Evolutionary conservation across 2,888 invertebrate species (phyloP).

Genomic region (Seira musarum): DNA sequence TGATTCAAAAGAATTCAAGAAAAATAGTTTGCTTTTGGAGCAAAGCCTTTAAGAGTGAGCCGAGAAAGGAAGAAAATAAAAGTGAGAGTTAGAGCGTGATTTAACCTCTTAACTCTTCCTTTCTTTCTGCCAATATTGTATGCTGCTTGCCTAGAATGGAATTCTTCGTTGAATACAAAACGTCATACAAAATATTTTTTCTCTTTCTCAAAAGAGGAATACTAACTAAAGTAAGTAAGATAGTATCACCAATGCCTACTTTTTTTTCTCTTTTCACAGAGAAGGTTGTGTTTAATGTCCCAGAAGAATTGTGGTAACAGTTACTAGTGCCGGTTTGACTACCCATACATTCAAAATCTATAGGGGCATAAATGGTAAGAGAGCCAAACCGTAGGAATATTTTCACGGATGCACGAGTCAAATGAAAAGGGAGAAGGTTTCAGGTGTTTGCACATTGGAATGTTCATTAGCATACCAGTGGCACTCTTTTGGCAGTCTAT

Average conservation of each 20-base stretch:
- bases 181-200: too few relatives aligned
- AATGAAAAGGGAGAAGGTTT: slow-evolving; percentile 41
- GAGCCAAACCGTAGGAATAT: not conserved
- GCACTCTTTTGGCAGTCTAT: slow-evolving; percentile 62
- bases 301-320: slow-evolving; percentile 56
- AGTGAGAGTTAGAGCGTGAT: slow-evolving; percentile 38
- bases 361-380: slow-evolving; percentile 29
- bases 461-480: slow-evolving; percentile 69
- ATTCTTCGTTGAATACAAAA: too few relatives aligned
- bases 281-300: slow-evolving; percentile 57
- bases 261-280: slow-evolving; percentile 21
- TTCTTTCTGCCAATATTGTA: too few relatives aligned
- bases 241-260: too few relatives aligned
- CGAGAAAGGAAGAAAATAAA: too few relatives aligned
- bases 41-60: not conserved
- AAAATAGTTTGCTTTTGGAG: not conserved
- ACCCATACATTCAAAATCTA: slow-evolving; percentile 31
- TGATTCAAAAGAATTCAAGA: slow-evolving; percentile 33
- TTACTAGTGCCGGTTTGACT: slow-evolving; percentile 16
- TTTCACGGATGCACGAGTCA: not conserved
- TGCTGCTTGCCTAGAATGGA: too few relatives aligned
- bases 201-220: too few relatives aligned
- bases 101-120: slow-evolving; percentile 22
- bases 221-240: too few relatives aligned
- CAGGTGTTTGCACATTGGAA: slow-evolving; percentile 67